These are phyloP conservation scores for Linepithema humile DNA, from an alignment of 1,140 invertebrate genomes.

Conservation along the genomic window DNA sequence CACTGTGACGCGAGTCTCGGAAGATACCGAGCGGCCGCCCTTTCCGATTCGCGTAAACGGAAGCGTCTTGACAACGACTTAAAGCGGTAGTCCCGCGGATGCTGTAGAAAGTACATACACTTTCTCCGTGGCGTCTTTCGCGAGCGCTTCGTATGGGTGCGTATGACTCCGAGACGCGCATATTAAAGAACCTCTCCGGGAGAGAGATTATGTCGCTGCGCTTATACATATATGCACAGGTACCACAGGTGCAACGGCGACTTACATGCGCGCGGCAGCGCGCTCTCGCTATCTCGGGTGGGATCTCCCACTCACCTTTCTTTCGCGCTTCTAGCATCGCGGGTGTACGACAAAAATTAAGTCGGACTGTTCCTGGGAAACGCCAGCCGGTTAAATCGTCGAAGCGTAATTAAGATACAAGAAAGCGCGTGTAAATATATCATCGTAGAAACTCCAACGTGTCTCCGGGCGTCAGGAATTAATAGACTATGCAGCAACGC, in stretches of 20 bases:
- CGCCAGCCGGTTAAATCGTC: neutral
- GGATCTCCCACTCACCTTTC: conserved; percentile 25
- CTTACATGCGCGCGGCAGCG: neutral
- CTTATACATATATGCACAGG: neutral
- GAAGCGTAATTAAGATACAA: conserved; percentile 34
- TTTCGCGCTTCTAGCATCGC: neutral
- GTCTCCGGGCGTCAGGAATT: conserved; percentile 29
- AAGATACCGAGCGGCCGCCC: neutral
- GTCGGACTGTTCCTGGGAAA: conserved; percentile 35
- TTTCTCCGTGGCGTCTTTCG: conserved; percentile 78
- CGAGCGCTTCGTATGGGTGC: conserved; percentile 66
- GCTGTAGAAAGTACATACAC: conserved; percentile 80
- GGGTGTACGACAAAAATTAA: conserved; percentile 33
- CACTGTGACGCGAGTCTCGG: too few species aligned
- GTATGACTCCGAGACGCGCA: conserved; percentile 68
- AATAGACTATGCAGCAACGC: neutral
- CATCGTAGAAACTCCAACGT: conserved; percentile 27
- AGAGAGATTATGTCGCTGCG: conserved; percentile 61
- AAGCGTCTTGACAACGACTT: conserved; percentile 65
- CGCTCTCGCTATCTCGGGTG: conserved; percentile 36
- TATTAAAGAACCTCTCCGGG: conserved; percentile 64
- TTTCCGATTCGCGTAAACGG: conserved; percentile 13
- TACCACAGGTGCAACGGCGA: conserved; percentile 25
- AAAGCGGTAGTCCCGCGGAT: conserved; percentile 72
- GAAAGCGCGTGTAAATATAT: neutral